phyloP scores from a whole-genome alignment of 2,888 invertebrate genomes.

The Sipha maydis region DNA sequence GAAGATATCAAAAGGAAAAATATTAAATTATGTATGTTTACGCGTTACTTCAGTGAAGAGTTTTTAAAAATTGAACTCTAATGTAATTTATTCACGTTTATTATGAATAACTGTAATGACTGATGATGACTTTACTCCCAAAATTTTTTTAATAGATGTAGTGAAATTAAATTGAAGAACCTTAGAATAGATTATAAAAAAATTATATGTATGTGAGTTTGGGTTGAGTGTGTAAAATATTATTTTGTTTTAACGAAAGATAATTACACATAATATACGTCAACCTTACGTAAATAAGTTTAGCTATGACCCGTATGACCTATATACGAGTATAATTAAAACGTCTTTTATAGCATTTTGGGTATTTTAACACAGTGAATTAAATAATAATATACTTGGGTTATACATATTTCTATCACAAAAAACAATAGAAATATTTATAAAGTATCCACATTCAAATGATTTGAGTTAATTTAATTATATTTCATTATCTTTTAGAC shows the following conservation, averaged over 20 bases:
- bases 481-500: no score
- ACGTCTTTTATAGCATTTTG: conserved; percentile 14
- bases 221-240: conserved; percentile 11
- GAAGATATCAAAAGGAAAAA: conserved; percentile 25
- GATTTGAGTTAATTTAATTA: neutral
- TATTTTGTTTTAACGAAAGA: conserved; percentile 38
- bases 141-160: conserved; percentile 33
- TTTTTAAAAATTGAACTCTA: conserved; percentile 29
- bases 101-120: conserved; percentile 32
- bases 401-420: neutral
- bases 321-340: conserved; percentile 29
- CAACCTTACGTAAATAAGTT: conserved; percentile 14
- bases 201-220: conserved; percentile 17
- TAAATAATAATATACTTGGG: neutral
- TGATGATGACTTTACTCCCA: conserved; percentile 29
- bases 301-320: conserved; percentile 30
- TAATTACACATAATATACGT: conserved; percentile 15
- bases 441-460: neutral
- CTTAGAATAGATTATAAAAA: conserved; percentile 34
- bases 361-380: neutral
- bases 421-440: neutral
- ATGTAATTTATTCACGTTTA: conserved; percentile 44
- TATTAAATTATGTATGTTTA: conserved; percentile 42
- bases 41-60: conserved; percentile 35
- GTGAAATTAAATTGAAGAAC: conserved; percentile 44